A percentile compares a stretch with the other conserved stretches of the same genome.
phyloP scores from a whole-genome alignment of 2,113 vertebrate genomes.

The Xiphorhynchus elegans region DNA sequence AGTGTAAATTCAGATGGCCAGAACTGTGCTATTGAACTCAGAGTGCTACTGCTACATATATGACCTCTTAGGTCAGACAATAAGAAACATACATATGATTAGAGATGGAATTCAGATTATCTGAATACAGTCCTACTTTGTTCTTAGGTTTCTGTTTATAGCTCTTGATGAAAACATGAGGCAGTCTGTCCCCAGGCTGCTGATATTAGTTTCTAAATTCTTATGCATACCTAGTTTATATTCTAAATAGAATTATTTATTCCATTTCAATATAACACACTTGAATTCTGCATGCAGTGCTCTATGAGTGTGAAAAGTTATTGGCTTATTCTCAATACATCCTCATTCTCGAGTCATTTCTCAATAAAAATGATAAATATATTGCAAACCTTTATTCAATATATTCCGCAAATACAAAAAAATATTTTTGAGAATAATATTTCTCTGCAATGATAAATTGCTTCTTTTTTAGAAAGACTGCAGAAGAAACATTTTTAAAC shows the following conservation, averaged over 20 bases:
- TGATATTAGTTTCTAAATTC: background rate
- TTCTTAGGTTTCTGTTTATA: background rate
- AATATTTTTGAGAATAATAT: background rate
- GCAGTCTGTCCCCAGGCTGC: background rate
- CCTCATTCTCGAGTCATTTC: background rate
- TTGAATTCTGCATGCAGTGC: background rate
- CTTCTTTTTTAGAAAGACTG: background rate
- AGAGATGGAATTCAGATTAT: background rate
- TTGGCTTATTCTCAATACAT: background rate
- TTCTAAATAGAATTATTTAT: background rate
- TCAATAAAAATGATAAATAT: background rate
- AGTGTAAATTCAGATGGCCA: background rate
- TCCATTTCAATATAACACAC: background rate
- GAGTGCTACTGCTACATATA: background rate
- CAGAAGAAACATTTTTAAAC: background rate
- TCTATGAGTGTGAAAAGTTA: background rate
- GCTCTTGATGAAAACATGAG: background rate
- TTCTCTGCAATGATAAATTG: background rate
- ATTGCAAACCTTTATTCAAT: background rate
- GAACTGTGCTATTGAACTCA: background rate
- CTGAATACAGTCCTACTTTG: background rate
- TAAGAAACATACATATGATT: background rate
- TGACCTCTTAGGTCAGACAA: background rate
- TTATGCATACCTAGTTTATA: background rate
- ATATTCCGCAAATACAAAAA: background rate